Evolutionary conservation across 2,888 invertebrate species (phyloP).

Genomic region (Hypomecis punctinalis): DNA sequence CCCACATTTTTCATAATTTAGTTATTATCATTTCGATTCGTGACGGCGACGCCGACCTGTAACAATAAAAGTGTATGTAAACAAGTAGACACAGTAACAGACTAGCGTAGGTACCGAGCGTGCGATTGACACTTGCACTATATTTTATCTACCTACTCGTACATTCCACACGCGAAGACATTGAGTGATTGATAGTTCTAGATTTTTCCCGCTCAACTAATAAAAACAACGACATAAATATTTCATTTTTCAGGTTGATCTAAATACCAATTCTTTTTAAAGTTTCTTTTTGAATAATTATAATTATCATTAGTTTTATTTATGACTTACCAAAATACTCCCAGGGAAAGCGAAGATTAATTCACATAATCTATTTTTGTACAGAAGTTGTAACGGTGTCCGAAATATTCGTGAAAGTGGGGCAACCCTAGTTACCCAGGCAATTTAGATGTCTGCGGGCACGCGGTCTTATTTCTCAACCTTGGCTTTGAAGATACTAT

Average conservation of each 20-base stretch:
- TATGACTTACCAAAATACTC: too few species aligned
- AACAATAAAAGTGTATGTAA: too few species aligned
- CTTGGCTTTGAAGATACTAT: conserved; percentile 56
- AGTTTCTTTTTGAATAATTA: too few species aligned
- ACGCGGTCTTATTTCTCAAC: conserved; percentile 41
- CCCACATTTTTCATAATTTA: too few species aligned
- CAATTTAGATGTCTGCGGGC: conserved; percentile 41
- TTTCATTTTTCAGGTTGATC: too few species aligned
- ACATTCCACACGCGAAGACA: neutral
- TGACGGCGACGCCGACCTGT: too few species aligned
- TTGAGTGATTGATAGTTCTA: conserved; percentile 9
- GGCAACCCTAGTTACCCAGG: conserved; percentile 17
- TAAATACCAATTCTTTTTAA: too few species aligned
- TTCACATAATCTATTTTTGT: neutral
- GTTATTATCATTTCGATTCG: too few species aligned
- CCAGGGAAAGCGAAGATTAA: too few species aligned
- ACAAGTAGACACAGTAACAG: too few species aligned
- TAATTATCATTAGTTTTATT: too few species aligned
- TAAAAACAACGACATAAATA: neutral
- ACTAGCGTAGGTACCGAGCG: too few species aligned
- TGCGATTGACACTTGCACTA: neutral
- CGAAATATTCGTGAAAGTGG: conserved; percentile 6
- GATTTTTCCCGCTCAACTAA: neutral
- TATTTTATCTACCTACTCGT: neutral
- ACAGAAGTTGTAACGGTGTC: neutral